These are phyloP conservation scores for Drosophila fuyamai DNA, from an alignment of 1,140 invertebrate species.

Conservation along the genomic window DNA sequence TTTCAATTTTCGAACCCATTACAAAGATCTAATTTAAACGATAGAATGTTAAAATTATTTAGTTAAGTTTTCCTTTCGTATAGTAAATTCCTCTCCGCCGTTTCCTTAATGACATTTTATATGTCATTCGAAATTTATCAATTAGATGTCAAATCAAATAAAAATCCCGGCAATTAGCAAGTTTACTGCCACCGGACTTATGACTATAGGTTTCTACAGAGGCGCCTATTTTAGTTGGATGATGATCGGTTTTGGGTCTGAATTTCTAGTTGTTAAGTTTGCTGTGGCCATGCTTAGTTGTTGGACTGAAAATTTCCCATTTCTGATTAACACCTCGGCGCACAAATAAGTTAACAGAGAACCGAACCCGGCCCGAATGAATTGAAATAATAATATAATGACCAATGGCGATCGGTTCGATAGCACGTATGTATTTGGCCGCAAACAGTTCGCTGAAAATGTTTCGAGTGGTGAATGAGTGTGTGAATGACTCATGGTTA, in stretches of 20 bases:
- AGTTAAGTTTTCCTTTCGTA: constrained; percentile 20
- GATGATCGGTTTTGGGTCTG: constrained; percentile 5
- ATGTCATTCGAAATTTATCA: constrained; percentile 51
- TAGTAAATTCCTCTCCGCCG: constrained; percentile 13
- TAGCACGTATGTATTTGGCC: constrained; percentile 40
- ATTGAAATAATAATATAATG: constrained; percentile 14
- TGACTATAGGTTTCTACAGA: background rate
- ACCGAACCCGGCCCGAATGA: background rate
- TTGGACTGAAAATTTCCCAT: constrained; percentile 50
- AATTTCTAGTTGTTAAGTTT: constrained; percentile 2
- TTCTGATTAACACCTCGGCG: constrained; percentile 49
- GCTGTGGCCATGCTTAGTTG: constrained; percentile 45
- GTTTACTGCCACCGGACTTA: constrained; percentile 12
- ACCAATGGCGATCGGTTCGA: constrained; percentile 28
- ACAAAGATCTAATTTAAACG: constrained; percentile 13
- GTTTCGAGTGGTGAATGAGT: constrained; percentile 37
- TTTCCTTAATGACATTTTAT: constrained; percentile 8
- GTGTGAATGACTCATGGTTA: constrained; percentile 33
- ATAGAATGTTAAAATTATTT: constrained; percentile 26
- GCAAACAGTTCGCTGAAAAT: constrained; percentile 48
- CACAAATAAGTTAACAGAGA: constrained; percentile 24
- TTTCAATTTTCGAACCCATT: constrained; percentile 8
- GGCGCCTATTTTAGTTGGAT: constrained; percentile 18
- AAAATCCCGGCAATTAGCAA: constrained; percentile 51
- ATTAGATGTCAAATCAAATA: constrained; percentile 60